A percentile compares a stretch with the other conserved stretches of the same genome.
Evolutionary conservation across 2,113 vertebrate species (phyloP).

Genomic region (Bambusicola thoracicus): DNA sequence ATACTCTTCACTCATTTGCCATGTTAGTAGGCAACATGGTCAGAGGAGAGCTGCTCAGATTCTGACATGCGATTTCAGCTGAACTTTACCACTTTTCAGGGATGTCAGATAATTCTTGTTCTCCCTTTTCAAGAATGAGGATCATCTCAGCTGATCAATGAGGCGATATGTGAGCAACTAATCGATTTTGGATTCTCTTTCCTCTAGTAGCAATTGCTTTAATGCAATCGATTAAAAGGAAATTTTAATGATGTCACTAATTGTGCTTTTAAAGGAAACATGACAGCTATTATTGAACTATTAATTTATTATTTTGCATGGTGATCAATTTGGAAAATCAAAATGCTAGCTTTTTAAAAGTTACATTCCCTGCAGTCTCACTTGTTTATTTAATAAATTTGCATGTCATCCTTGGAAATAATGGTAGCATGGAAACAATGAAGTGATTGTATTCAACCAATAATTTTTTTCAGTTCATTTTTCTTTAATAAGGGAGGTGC

Average conservation of each 20-base stretch:
- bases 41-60: neutral
- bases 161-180: neutral
- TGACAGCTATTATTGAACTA: neutral
- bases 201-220: neutral
- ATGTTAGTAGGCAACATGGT: neutral
- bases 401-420: neutral
- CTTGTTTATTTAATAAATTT: neutral
- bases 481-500: neutral
- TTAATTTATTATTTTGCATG: neutral
- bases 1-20: neutral
- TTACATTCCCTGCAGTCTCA: neutral
- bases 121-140: neutral
- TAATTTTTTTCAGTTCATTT: neutral
- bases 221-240: constrained; percentile 33
- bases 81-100: neutral
- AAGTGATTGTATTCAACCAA: neutral
- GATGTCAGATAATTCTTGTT: neutral
- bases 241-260: constrained; percentile 37
- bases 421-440: neutral
- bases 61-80: neutral
- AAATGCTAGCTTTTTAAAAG: constrained; percentile 1
- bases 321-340: neutral
- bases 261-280: constrained; percentile 27
- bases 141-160: neutral
- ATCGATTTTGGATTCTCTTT: neutral